A percentile compares a stretch with the other conserved stretches of the same genome.
These are phyloP conservation scores for Trididemnum nubilum DNA, from an alignment of 23 tunicate species.

Conservation along the genomic window DNA sequence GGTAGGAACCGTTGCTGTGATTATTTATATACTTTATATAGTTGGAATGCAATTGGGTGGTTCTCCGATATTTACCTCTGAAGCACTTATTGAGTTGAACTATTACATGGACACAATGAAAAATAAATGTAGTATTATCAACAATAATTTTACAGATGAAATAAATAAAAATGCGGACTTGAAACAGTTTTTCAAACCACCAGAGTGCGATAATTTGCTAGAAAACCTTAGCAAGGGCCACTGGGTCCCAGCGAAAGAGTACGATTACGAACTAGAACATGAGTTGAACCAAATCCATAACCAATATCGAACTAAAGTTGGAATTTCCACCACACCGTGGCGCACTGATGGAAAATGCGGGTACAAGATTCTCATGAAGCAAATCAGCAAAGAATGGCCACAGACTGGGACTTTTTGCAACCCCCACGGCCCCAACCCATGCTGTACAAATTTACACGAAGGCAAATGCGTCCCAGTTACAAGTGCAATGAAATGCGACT, in stretches of 20 bases:
- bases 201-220: conserved; percentile 24
- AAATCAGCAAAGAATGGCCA: conserved; percentile 11
- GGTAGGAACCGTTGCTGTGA: too few species aligned
- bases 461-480: conserved; percentile 41
- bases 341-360: conserved; percentile 39
- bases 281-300: conserved; percentile 1
- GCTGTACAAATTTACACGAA: conserved; percentile 37
- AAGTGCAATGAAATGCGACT: not conserved
- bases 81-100: not conserved
- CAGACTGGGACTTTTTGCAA: conserved; percentile 19
- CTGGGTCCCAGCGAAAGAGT: not conserved
- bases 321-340: conserved; percentile 19
- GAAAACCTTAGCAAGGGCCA: conserved; percentile 26
- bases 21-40: too few species aligned
- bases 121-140: not conserved
- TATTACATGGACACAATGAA: not conserved
- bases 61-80: too few species aligned
- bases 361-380: not conserved
- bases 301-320: not conserved
- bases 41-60: too few species aligned
- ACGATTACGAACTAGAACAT: not conserved
- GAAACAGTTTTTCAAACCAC: not conserved
- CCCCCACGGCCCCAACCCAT: conserved; percentile 33
- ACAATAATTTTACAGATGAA: not conserved
- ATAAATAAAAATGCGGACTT: not conserved